A percentile compares a stretch with the other conserved stretches of the same genome.
These are phyloP conservation scores for Listrodromus nycthemerus DNA, from an alignment of 2,888 invertebrate genomes.

Conservation along the genomic window DNA sequence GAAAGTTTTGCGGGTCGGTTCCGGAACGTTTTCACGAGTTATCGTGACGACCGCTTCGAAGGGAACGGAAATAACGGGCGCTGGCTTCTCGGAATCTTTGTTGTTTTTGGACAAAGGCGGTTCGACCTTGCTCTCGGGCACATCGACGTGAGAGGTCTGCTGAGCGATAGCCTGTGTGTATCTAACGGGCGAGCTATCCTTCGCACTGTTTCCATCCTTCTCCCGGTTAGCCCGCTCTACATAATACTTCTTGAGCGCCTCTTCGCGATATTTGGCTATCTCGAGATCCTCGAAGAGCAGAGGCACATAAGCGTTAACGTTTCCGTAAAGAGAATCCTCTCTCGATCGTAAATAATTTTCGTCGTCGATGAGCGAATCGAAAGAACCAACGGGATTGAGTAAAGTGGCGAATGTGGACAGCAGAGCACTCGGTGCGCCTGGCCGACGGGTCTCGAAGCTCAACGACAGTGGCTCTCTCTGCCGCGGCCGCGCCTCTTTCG, in stretches of 20 bases:
- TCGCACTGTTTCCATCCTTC: background rate
- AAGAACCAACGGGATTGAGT: constrained; percentile 25
- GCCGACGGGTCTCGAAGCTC: constrained; percentile 1
- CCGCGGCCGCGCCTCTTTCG: background rate
- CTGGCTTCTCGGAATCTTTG: constrained; percentile 9
- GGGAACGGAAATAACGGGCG: constrained; percentile 79
- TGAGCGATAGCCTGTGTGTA: constrained; percentile 33
- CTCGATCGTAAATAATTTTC: constrained; percentile 3
- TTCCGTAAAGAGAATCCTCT: constrained; percentile 1
- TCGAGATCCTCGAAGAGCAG: constrained; percentile 48
- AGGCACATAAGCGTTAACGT: constrained; percentile 57
- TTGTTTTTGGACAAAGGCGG: background rate
- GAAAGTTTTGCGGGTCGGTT: constrained; percentile 25
- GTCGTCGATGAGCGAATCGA: background rate
- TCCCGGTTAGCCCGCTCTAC: constrained; percentile 27
- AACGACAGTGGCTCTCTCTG: constrained; percentile 1
- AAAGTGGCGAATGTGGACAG: constrained; percentile 60
- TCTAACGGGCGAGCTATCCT: constrained; percentile 16
- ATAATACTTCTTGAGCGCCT: constrained; percentile 53
- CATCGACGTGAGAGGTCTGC: constrained; percentile 22
- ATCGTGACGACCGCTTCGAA: constrained; percentile 82
- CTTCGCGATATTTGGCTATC: constrained; percentile 54
- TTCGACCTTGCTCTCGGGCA: constrained; percentile 9
- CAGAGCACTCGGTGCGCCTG: constrained; percentile 32
- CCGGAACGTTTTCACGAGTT: constrained; percentile 71